Base-by-base conservation (phyloP, 2,113 vertebrate species). In the Catharus bicknelli region DNA sequence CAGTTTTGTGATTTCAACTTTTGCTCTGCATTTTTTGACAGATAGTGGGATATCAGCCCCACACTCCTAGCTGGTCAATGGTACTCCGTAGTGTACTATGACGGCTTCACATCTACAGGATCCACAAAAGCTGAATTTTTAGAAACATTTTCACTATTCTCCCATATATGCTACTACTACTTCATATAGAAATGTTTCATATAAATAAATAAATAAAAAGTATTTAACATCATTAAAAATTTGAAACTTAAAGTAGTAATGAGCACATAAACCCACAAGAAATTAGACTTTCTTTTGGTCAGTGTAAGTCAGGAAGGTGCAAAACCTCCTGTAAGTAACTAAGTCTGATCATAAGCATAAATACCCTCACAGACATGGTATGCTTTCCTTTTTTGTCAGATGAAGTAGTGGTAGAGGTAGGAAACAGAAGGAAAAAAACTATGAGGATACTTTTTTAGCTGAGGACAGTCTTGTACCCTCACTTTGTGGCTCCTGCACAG, bases 301-400 rank as follows among this genome's bases (percentile, higher is more conserved):
- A 36, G 7, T 23, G 61, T 18, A 85, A 76, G 9, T 38, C 1
- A 23, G 3, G 10, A 27, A 75, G 78, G 4, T 32, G 8, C 40
- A 51, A 86, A 86, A 64, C 2, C 5, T 50, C 17, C 87, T 86
- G 10, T 17, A 36, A 57, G 4, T 25, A 77, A 74, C 9, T 30
- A 38, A 11, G 17, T 38, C 10, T 75, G 26, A 8, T 38, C 32
- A 34, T 40, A 66, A 64, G 15, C 9, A 15, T 26, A 76, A 51
- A n/a, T 34, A 68, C 17, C 6, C 43, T 63, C 36, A 51, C 5
- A 73, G 21, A 47, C 0, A 1, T 0, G 0, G 3, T 54, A 90
- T 34, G 53, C 18, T 74, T 85, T 76, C 4, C 1, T 38, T 4
- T 0, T 83, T 55, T 38, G 26, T 25, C 10, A 73, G 21, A 36